These are phyloP conservation scores for Acanthosepion pharaonis DNA, from an alignment of 2,888 invertebrate species.

Conservation along the genomic window DNA sequence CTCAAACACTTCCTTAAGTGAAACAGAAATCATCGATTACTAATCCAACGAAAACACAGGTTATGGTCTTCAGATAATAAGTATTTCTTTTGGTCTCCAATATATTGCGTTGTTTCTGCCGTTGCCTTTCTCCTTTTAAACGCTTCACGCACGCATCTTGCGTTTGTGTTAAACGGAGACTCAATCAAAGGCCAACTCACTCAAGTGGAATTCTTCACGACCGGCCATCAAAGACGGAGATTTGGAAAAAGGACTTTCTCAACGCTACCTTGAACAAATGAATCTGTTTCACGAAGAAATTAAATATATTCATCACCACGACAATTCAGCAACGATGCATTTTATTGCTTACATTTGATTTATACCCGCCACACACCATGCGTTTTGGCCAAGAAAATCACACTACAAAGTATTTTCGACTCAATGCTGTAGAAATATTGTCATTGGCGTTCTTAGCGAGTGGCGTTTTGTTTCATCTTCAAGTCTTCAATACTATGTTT, in stretches of 20 bases:
- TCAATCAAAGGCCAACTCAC: neutral
- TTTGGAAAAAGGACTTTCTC: neutral
- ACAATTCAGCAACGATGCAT: neutral
- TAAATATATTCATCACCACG: neutral
- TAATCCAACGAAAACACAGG: neutral
- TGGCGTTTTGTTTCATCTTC: neutral
- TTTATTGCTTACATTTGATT: constrained; percentile 6
- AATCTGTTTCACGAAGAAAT: neutral
- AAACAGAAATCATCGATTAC: neutral
- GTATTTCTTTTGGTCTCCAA: neutral
- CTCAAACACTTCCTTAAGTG: neutral
- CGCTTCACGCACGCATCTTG: neutral
- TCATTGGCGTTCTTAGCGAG: neutral
- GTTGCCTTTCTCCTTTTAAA: neutral
- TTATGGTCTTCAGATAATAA: neutral
- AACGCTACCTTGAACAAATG: constrained; percentile 23
- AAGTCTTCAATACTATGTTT: neutral
- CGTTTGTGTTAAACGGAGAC: neutral
- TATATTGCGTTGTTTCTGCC: neutral
- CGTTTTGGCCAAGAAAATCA: neutral
- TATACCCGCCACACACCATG: neutral
- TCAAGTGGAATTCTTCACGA: neutral
- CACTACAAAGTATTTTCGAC: neutral
- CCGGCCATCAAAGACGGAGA: neutral
- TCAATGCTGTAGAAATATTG: neutral